A percentile compares a stretch with the other conserved stretches of the same genome.
These are phyloP conservation scores for Halcyon chelicuti DNA, from an alignment of 2,797 vertebrate genomes.

Conservation along the genomic window DNA sequence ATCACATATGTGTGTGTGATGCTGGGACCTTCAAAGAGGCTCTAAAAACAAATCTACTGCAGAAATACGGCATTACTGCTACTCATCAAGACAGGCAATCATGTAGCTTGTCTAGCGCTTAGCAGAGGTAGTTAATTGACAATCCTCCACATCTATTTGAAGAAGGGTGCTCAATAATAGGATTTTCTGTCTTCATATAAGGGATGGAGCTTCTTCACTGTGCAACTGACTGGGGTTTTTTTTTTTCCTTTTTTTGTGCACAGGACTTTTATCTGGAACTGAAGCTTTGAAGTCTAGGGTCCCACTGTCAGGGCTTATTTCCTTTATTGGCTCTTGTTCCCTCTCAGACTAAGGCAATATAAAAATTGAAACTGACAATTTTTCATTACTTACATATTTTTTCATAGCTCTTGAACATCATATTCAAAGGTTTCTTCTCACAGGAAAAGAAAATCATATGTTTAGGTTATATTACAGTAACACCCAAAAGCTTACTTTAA, in stretches of 20 bases:
- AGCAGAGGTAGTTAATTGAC: conserved; percentile 5
- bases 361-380: neutral
- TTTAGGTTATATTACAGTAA: conserved; percentile 7
- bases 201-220: neutral
- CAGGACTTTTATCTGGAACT: neutral
- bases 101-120: neutral
- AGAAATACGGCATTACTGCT: neutral
- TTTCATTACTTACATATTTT: neutral
- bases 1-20: neutral
- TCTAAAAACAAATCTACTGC: neutral
- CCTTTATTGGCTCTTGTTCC: neutral
- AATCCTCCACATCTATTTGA: neutral
- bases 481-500: neutral
- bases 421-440: conserved; percentile 8
- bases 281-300: neutral
- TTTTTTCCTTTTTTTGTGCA: neutral
- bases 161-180: neutral
- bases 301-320: neutral
- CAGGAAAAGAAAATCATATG: neutral
- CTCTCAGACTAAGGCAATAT: neutral
- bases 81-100: neutral
- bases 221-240: neutral
- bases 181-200: neutral
- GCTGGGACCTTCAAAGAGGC: neutral
- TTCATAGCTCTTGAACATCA: neutral